These are phyloP conservation scores for Anser brachyrhynchus DNA, from an alignment of 2,113 vertebrate species.

Conservation along the genomic window DNA sequence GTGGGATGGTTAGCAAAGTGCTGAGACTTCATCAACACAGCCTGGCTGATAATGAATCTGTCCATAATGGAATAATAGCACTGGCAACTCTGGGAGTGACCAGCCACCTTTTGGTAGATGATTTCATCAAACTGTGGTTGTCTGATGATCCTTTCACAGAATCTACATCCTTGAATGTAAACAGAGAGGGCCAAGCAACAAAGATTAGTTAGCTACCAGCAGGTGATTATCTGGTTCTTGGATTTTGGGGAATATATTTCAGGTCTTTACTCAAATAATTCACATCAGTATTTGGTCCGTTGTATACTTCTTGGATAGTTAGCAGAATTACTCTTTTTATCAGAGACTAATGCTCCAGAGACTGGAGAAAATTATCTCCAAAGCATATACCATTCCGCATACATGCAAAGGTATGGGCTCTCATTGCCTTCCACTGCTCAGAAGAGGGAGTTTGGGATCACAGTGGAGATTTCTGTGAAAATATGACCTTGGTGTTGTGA, in stretches of 20 bases:
- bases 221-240: background rate
- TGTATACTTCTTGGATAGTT: fast-evolving
- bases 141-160: background rate
- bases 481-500: background rate
- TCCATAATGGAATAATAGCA: background rate
- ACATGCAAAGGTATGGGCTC: background rate
- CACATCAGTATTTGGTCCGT: background rate
- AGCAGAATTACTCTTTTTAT: background rate
- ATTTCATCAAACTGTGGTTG: background rate
- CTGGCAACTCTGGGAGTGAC: background rate
- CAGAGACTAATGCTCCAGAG: too few species aligned
- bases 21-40: background rate
- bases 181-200: background rate
- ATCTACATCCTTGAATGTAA: background rate
- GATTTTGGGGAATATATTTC: background rate
- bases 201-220: fast-evolving
- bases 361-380: background rate
- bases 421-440: background rate
- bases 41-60: background rate
- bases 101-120: background rate
- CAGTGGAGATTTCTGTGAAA: background rate
- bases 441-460: background rate
- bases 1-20: background rate
- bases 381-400: too few species aligned
- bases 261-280: background rate